Conservation (phyloP, 2,113 vertebrate genomes). For the Girardinichthys multiradiatus region DNA sequence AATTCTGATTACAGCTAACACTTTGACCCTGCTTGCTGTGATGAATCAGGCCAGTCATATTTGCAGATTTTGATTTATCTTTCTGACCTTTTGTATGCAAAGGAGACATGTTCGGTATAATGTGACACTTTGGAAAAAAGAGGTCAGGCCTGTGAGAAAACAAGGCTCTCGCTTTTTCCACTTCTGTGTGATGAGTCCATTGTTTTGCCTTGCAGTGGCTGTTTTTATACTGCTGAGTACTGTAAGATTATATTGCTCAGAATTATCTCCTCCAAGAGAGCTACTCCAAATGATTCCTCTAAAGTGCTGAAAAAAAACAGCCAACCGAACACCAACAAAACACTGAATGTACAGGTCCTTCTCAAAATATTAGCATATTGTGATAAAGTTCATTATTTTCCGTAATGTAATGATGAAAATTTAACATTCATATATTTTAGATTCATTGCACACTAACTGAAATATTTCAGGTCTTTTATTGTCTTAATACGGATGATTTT, state of each 20-base stretch:
- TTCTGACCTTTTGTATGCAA: slow-evolving; percentile 84
- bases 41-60: slow-evolving; percentile 77
- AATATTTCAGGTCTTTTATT: too few relatives aligned
- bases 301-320: background rate
- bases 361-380: too few relatives aligned
- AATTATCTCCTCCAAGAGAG: slow-evolving; percentile 8
- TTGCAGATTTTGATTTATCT: slow-evolving; percentile 81
- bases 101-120: slow-evolving; percentile 77
- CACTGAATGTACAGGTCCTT: background rate
- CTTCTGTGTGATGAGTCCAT: slow-evolving; percentile 60
- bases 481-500: too few relatives aligned
- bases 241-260: slow-evolving; percentile 40
- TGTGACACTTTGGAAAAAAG: slow-evolving; percentile 78
- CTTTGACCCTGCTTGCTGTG: slow-evolving; percentile 70
- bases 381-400: too few relatives aligned
- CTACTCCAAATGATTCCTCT: background rate
- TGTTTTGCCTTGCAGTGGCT: slow-evolving; percentile 63
- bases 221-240: slow-evolving; percentile 55
- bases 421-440: too few relatives aligned
- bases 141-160: slow-evolving; percentile 78
- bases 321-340: background rate
- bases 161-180: slow-evolving; percentile 49
- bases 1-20: slow-evolving; percentile 73
- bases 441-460: too few relatives aligned
- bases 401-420: too few relatives aligned